Evolutionary conservation across 1,140 invertebrate species (phyloP).

Genomic region (Medauroidea extradentata): DNA sequence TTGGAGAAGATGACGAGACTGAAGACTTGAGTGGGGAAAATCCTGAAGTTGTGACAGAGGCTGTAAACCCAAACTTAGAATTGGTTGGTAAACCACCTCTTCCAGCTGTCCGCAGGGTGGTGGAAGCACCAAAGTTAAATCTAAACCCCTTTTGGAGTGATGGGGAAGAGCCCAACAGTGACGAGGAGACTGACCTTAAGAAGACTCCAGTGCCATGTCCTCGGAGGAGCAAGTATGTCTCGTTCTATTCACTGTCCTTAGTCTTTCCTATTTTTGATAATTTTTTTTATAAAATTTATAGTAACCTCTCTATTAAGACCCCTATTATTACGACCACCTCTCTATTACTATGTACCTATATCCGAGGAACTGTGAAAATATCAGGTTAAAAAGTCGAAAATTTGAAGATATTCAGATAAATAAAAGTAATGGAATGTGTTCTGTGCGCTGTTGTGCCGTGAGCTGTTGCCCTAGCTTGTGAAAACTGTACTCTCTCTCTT

Average conservation of each 20-base stretch:
- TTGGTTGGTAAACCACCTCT: conserved; percentile 17
- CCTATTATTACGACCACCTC: no score
- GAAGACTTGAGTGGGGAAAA: conserved; percentile 59
- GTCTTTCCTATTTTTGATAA: conserved; percentile 13
- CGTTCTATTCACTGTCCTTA: no score
- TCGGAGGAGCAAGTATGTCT: conserved; percentile 43
- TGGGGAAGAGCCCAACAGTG: conserved; percentile 55
- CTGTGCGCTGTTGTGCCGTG: no score
- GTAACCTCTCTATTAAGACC: no score
- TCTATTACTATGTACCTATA: no score
- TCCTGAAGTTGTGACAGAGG: conserved; percentile 37
- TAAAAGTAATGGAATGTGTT: no score
- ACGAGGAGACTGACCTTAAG: conserved; percentile 33
- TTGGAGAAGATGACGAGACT: conserved; percentile 55
- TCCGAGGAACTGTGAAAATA: no score
- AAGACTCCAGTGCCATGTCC: conserved; percentile 52
- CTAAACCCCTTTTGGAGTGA: conserved; percentile 68
- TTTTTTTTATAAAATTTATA: conserved; percentile 1
- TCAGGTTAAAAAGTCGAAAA: no score
- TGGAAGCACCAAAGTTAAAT: conserved; percentile 13
- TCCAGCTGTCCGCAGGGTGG: conserved; percentile 13
- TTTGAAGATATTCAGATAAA: no score
- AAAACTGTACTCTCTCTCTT: no score
- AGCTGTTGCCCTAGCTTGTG: no score
- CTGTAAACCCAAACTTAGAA: background rate